Evolutionary conservation across 2,888 invertebrate genomes (phyloP).

Genomic region (Oscheius onirici): DNA sequence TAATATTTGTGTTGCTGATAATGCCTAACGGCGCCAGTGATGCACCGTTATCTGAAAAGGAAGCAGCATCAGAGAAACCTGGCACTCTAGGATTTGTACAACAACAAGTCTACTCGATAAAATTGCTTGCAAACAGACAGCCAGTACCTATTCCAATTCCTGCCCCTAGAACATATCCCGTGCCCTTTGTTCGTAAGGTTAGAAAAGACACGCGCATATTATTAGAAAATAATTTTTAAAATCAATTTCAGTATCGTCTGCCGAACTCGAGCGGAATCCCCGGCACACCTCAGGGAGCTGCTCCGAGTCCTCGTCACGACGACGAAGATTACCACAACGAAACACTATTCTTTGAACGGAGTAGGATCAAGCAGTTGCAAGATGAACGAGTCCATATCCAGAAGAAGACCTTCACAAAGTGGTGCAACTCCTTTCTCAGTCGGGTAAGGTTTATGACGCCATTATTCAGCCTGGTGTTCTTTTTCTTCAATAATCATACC

Average conservation of each 20-base stretch:
- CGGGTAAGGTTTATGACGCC: constrained; percentile 78
- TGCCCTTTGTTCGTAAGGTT: constrained; percentile 17
- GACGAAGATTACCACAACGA: constrained; percentile 65
- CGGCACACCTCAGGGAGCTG: constrained; percentile 32
- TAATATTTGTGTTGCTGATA: constrained; percentile 30
- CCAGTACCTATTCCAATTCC: background rate
- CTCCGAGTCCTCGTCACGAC: constrained; percentile 46
- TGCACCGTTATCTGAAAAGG: constrained; percentile 16
- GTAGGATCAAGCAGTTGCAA: constrained; percentile 73
- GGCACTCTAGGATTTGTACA: too few species aligned
- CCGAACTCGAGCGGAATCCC: constrained; percentile 40
- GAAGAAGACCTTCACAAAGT: constrained; percentile 99
- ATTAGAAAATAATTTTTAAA: background rate
- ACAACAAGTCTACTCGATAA: constrained; percentile 14
- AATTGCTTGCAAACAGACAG: constrained; percentile 9
- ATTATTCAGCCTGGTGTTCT: too few species aligned
- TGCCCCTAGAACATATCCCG: constrained; percentile 5
- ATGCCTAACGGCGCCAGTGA: constrained; percentile 28
- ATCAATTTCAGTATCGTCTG: constrained; percentile 45
- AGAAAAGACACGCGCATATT: background rate
- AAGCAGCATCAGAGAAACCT: background rate
- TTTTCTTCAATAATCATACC: too few species aligned
- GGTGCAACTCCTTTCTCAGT: constrained; percentile 95
- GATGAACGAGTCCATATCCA: constrained; percentile 97
- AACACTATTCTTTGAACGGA: constrained; percentile 68